A percentile compares a stretch with the other conserved stretches of the same genome.
Evolutionary conservation across 2,888 invertebrate species (phyloP).

Genomic region (Tanypteryx hageni): DNA sequence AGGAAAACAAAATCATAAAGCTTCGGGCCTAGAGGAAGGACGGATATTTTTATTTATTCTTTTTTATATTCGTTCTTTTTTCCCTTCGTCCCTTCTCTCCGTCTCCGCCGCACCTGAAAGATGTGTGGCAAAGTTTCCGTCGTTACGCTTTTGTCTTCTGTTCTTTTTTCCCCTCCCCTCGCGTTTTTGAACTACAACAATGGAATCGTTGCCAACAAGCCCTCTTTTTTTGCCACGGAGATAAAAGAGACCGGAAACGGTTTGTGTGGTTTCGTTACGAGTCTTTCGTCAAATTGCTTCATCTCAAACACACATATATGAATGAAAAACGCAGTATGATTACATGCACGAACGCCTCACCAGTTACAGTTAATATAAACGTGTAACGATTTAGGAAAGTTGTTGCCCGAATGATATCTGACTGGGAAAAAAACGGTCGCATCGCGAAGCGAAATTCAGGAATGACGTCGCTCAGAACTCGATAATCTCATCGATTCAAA

Average conservation of each 20-base stretch:
- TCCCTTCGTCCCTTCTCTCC: not conserved
- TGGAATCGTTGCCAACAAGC: not conserved
- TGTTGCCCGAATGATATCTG: no score
- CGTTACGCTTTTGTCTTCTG: not conserved
- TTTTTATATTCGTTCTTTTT: not conserved
- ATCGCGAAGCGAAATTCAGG: not conserved
- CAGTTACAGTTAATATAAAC: no score
- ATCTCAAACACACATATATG: no score
- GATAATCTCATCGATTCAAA: not conserved
- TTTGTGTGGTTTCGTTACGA: not conserved
- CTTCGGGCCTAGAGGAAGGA: not conserved
- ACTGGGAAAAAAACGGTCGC: not conserved
- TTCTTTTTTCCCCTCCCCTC: not conserved
- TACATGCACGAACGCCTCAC: no score
- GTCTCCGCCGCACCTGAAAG: not conserved
- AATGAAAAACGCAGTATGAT: no score
- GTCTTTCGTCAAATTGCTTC: not conserved
- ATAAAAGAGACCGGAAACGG: constrained; percentile 1
- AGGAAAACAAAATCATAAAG: constrained; percentile 63
- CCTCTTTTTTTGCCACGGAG: not conserved
- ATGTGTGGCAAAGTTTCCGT: constrained; percentile 22
- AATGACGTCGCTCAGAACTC: not conserved
- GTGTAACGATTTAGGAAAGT: no score
- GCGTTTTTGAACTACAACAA: not conserved
- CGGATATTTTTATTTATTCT: not conserved